Conservation (phyloP, 2,797 vertebrate genomes). For the Heliangelus exortis region DNA sequence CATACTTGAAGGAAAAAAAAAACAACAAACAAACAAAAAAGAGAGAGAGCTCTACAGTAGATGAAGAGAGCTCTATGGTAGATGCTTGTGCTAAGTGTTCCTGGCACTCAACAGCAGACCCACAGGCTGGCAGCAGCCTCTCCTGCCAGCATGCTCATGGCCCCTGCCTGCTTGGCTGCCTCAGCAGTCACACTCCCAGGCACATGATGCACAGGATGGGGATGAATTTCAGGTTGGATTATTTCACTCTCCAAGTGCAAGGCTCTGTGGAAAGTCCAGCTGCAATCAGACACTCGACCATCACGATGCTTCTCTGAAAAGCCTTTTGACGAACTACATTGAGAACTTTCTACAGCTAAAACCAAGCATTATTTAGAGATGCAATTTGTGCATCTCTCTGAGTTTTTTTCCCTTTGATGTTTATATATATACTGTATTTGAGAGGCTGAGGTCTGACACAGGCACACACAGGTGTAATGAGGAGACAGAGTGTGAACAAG, state of each 20-base stretch:
- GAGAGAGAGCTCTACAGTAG: not conserved
- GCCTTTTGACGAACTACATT: not conserved
- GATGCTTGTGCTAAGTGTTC: not conserved
- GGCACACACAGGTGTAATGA: not conserved
- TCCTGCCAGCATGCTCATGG: rapidly evolving
- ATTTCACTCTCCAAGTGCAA: not conserved
- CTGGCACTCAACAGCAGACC: not conserved
- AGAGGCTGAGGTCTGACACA: not conserved
- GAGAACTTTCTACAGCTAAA: not conserved
- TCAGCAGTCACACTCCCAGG: slow-evolving; percentile 15
- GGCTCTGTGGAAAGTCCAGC: rapidly evolving
- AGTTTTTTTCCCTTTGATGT: not conserved
- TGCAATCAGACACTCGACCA: not conserved
- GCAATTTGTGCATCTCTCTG: not conserved
- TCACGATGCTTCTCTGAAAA: not conserved
- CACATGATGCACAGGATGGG: not conserved
- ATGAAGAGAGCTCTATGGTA: not conserved
- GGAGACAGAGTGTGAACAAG: rapidly evolving
- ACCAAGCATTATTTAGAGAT: not conserved
- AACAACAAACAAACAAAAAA: no score
- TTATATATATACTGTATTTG: not conserved
- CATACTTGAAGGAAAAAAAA: not conserved
- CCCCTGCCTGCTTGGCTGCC: not conserved
- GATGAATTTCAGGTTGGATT: not conserved
- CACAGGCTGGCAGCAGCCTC: not conserved